Conservation (phyloP, 2,113 vertebrate species). For the Sebastes schlegelii region DNA sequence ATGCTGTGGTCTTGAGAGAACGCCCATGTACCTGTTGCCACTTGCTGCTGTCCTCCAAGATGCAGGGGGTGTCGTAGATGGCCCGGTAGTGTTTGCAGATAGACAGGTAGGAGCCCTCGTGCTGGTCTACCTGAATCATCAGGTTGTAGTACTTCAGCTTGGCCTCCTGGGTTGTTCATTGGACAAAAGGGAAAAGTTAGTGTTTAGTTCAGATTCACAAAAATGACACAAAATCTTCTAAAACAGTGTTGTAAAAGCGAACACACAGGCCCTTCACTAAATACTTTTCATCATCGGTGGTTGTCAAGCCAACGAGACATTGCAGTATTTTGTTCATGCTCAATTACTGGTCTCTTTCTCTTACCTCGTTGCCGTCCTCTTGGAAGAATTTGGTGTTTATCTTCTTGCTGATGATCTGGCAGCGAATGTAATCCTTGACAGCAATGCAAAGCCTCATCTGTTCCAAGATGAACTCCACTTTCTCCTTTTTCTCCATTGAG, state of each 20-base stretch:
- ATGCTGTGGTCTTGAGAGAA: not conserved
- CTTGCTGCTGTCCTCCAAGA: slow-evolving; percentile 94
- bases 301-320: not conserved
- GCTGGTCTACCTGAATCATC: slow-evolving; percentile 99
- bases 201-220: not conserved
- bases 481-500: slow-evolving; percentile 99
- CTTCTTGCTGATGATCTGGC: slow-evolving; percentile 99
- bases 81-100: slow-evolving; percentile 99
- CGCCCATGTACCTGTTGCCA: slow-evolving; percentile 93
- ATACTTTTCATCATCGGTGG: not conserved
- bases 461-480: slow-evolving; percentile 98
- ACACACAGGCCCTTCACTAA: not conserved
- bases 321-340: not conserved
- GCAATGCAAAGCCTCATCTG: slow-evolving; percentile 99
- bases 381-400: slow-evolving; percentile 99
- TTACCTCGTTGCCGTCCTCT: slow-evolving; percentile 95
- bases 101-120: slow-evolving; percentile 97
- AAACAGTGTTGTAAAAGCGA: not conserved
- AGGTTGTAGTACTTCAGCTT: slow-evolving; percentile 99
- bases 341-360: not conserved
- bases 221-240: no score
- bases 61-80: slow-evolving; percentile 98
- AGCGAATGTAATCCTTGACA: slow-evolving; percentile 98
- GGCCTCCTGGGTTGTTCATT: slow-evolving; percentile 84
- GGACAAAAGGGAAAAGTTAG: slow-evolving; percentile 30